Conservation (phyloP, 2,797 vertebrate species). For the Coendou prehensilis region DNA sequence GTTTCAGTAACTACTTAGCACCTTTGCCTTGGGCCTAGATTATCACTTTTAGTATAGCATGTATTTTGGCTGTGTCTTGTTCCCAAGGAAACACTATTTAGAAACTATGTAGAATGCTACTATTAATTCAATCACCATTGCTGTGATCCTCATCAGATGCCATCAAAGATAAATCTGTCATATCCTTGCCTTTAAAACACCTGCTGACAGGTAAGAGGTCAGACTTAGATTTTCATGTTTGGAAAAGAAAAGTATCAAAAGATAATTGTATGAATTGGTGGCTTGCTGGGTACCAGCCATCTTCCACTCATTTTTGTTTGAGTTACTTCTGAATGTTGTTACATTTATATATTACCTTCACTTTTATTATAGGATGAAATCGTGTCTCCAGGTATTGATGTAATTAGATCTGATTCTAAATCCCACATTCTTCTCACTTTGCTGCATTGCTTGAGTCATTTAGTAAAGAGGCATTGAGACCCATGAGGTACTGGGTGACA, state of each 20-base stretch:
- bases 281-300: neutral
- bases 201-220: neutral
- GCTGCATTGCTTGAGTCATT: neutral
- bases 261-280: too few species aligned
- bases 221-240: neutral
- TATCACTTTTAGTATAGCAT: conserved; percentile 61
- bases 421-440: neutral
- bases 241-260: neutral
- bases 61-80: conserved; percentile 60
- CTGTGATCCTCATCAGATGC: neutral
- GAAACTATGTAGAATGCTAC: neutral
- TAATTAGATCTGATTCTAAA: neutral
- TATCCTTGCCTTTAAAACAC: neutral
- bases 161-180: neutral
- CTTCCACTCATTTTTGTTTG: neutral
- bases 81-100: conserved; percentile 23
- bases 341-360: neutral
- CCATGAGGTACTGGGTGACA: accelerated
- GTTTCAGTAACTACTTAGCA: conserved; percentile 67
- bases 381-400: neutral
- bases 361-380: neutral
- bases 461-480: neutral
- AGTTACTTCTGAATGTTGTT: neutral
- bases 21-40: conserved; percentile 60
- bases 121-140: neutral